These are phyloP conservation scores for Steinernema scapterisci DNA, from an alignment of 2,888 invertebrate species.

Conservation along the genomic window DNA sequence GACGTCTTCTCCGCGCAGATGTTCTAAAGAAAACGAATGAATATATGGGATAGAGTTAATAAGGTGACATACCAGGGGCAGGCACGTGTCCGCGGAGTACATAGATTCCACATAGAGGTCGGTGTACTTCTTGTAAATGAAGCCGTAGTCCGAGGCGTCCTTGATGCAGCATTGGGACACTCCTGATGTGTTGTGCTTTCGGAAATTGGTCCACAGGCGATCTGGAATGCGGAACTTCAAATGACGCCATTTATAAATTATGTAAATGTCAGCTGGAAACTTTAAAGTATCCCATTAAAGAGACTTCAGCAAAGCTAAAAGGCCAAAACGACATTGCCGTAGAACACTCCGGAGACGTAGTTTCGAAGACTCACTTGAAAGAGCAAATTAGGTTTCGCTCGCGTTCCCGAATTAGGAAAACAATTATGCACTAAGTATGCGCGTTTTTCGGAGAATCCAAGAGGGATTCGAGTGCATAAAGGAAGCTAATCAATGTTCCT, in stretches of 20 bases:
- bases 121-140: conserved; percentile 18
- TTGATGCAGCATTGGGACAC: conserved; percentile 23
- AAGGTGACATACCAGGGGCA: not conserved
- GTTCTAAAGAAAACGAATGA: not conserved
- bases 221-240: not conserved
- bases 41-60: too few relatives aligned
- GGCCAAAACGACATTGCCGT: too few relatives aligned
- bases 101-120: conserved; percentile 7
- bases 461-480: too few relatives aligned
- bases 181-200: conserved; percentile 8
- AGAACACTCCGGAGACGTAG: too few relatives aligned
- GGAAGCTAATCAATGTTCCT: too few relatives aligned
- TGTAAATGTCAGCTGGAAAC: too few relatives aligned
- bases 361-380: too few relatives aligned
- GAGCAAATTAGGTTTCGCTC: too few relatives aligned
- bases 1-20: conserved; percentile 13
- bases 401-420: too few relatives aligned
- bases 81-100: conserved; percentile 10
- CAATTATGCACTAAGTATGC: not conserved
- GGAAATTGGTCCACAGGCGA: not conserved
- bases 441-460: not conserved
- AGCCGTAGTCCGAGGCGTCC: not conserved
- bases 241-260: too few relatives aligned
- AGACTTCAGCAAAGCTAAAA: too few relatives aligned
- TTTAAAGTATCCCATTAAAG: too few relatives aligned